Conservation (phyloP, 2,888 invertebrate genomes). For the Amblyteles armatorius region DNA sequence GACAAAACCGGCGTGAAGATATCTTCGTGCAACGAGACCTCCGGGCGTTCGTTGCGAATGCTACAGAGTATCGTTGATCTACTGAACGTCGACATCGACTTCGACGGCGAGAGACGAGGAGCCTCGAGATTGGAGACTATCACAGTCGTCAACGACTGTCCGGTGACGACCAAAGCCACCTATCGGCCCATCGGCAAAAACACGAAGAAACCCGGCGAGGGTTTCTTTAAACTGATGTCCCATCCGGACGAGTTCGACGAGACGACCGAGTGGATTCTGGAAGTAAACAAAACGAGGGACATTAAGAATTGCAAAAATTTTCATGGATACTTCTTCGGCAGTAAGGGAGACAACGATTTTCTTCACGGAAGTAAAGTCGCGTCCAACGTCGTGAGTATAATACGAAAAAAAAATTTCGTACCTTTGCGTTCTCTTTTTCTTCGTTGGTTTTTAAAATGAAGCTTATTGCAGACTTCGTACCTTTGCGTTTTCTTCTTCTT, state of each 20-base stretch:
- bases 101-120: constrained; percentile 64
- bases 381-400: constrained; percentile 69
- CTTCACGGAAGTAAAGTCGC: constrained; percentile 61
- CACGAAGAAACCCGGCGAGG: constrained; percentile 50
- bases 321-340: constrained; percentile 73
- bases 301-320: constrained; percentile 71
- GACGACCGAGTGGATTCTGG: constrained; percentile 65
- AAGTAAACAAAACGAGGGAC: constrained; percentile 71
- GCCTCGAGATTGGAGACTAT: constrained; percentile 57
- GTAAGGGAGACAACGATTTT: constrained; percentile 57
- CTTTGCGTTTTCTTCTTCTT: background rate
- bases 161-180: constrained; percentile 53
- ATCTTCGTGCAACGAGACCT: constrained; percentile 72
- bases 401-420: background rate
- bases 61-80: constrained; percentile 73
- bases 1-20: constrained; percentile 71
- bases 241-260: constrained; percentile 66
- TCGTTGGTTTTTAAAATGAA: background rate
- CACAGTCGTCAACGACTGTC: constrained; percentile 54
- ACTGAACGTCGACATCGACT: constrained; percentile 71
- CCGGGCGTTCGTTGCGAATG: constrained; percentile 72
- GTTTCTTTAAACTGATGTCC: constrained; percentile 61
- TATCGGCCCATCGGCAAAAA: constrained; percentile 48
- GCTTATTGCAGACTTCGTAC: constrained; percentile 58
- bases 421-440: background rate